Base-by-base conservation (phyloP, 2,888 invertebrate genomes). In the Troilus luridus region DNA sequence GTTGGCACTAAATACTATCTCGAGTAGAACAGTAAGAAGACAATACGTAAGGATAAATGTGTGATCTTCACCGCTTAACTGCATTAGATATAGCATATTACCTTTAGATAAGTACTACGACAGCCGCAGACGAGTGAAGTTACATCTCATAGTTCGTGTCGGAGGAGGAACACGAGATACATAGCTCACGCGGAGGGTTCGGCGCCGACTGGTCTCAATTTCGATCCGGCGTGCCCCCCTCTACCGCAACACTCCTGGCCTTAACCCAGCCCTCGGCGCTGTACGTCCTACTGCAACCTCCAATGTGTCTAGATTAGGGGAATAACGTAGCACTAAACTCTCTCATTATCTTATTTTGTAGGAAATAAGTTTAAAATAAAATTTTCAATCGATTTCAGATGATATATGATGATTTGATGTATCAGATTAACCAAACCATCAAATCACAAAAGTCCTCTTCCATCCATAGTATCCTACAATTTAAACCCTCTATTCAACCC, bases 161-260 rank as follows among this genome's bases (percentile, higher is more conserved):
- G 56, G 85, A 54, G 11, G 9, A n/a, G 0, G 5, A 10, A 58
- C 11, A 21, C 1, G 21, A n/a, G 14, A 2, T 7, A 56, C 85
- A 85, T 11, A 5, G 7, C n/a, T 14, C 85, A 54, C 85, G 56
- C 21, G 85, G 85, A 64, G 17, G 89, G 89, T 67, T 67, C 3
- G 89, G 54, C 62, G 62, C 62, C 89, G 62, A 89, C 89, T 89
- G 89, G 62, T 27, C 89, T 89, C 60, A 21, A 67, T 89, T 89
- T 89, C 60, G 89, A 54, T 89, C 89, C 64, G 62, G n/a, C 54
- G 19, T 64, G 21, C 64, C 89, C 89, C n/a, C 89, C 89, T 64
- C 89, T 62, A 89, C 88, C 59, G 88, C 60, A 59, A 59, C 60
- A 41, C 27, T 24, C 27, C 89, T 64, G 67, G 64, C 89, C 89